These are phyloP conservation scores for Todiramphus chloris DNA, from an alignment of 2,113 vertebrate genomes.

Conservation along the genomic window DNA sequence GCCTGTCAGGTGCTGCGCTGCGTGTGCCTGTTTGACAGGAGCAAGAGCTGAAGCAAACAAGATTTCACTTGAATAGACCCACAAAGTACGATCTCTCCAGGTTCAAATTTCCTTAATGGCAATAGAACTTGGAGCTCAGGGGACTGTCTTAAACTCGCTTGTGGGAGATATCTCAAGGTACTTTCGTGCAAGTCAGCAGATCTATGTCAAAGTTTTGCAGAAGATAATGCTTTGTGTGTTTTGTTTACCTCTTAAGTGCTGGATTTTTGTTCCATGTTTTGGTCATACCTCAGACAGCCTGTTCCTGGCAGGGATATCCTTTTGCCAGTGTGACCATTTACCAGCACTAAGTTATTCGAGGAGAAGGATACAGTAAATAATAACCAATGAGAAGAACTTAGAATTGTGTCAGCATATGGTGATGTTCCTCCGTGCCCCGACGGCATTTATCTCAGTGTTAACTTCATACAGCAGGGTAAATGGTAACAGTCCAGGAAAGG, in stretches of 20 bases:
- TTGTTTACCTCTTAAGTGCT: background rate
- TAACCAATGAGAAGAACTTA: background rate
- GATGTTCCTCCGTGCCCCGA: background rate
- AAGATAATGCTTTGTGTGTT: background rate
- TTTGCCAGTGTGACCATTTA: background rate
- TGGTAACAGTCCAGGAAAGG: background rate
- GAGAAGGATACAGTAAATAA: background rate
- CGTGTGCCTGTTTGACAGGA: background rate
- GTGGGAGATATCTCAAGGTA: background rate
- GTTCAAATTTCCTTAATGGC: background rate
- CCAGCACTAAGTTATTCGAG: background rate
- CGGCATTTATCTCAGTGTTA: background rate
- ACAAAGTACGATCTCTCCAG: background rate
- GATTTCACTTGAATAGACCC: background rate
- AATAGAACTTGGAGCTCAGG: background rate
- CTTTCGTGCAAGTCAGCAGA: background rate
- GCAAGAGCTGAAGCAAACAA: background rate
- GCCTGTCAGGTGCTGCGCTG: background rate
- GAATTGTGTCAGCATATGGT: background rate
- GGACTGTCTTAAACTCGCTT: background rate
- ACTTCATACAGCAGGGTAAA: background rate
- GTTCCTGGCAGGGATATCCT: background rate
- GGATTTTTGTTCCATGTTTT: background rate
- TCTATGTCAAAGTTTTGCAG: background rate
- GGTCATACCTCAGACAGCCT: background rate